Base-by-base conservation (phyloP, 2,797 vertebrate genomes). In the Chelmon rostratus region DNA sequence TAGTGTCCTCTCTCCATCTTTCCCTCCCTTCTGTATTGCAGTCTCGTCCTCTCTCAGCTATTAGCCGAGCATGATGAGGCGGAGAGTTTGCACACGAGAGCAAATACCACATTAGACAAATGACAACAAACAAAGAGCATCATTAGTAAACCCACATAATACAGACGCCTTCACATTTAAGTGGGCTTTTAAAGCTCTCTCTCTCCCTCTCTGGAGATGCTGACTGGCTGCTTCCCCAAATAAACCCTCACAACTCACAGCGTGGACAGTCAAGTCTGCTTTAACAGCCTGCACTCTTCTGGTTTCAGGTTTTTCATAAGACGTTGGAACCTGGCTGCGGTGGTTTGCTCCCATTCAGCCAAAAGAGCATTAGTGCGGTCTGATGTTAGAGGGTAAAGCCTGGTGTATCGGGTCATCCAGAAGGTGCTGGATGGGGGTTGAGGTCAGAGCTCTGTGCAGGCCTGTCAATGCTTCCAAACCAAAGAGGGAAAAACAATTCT, bases 31-130 rank as follows among this genome's bases (percentile, higher is more conserved):
- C 59, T 68, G 58, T 21, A 2, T 50, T 38, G 67, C 49, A 40
- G 18, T 47, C 70, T 56, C 8, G 12, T 70, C 66, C 0, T 69
- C 67, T 8, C 44, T 61, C 37, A 4, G 59, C 52, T 21, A 73
- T 81, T 69, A 80, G 61, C 4, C 4, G 18, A 57, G 73, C 58
- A 23, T 21, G 11, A 16, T 49, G 75, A 78, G 70, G 58, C 73
- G 54, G 49, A 52, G 47, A 63, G 44, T 81, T 84, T 83, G 57
- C 68, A 81, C 4, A 73, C 13, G 31, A 84, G 53, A 71, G 74
- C 81, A 85, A 86, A 88, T 53, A 78, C 63, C 73, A 28, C 79
- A 83, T 80, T 53, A 84, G 42, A 76, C 68, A 58, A 66, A 85
- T 50, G 73, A 81, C 72, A 68, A 64, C 66, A 75, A 83, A 81